Base-by-base conservation (phyloP, 2,797 vertebrate species). In the Orientallactaga sibirica region DNA sequence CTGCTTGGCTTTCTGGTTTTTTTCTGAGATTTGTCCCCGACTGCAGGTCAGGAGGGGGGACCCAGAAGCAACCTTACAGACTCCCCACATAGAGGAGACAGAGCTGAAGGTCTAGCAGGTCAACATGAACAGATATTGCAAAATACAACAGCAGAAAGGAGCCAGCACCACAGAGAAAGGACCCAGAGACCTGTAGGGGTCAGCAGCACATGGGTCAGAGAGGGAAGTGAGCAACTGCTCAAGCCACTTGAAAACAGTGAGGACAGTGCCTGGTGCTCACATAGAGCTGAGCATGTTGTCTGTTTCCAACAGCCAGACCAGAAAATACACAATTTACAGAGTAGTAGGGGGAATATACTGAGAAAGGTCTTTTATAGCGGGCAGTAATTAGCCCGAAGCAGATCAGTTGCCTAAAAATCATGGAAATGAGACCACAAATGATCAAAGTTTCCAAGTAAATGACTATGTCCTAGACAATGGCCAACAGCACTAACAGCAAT, bases 381-480 rank as follows among this genome's bases (percentile, higher is more conserved):
- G 18, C 48, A 91, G 62, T 62, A 61, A 77, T 73, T 20, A 85
- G 58, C 33, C 52, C 67, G 24, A 61, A 41, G 52, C 16, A 52
- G 24, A 80, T 58, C 33, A 71, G 41, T 82, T 82, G 68, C 37
- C 41, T 62, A 19, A 33, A 85, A 90, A 43, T 68, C 83, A 86
- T n/a, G 67, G 91, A 78, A 89, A 52, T 67, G 87, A 94, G 58
- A 83, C 16, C 7, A 70, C 22, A 66, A 87, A 75, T 62, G 83
- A 84, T 48, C 52, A 82, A 81, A 64, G 75, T 71, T 93, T 87
- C 71, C 41, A 92, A 78, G 80, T 67, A 68, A 75, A 78, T 55
- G 90, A 67, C 15, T 48, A 70, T 14, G 83, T 37, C n/a, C 66
- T 82, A 90, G 43, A 52, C 12, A 92, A 85, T 75, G 76, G 43